Conservation (phyloP, 2,888 invertebrate genomes). For the Fragum fragum region DNA sequence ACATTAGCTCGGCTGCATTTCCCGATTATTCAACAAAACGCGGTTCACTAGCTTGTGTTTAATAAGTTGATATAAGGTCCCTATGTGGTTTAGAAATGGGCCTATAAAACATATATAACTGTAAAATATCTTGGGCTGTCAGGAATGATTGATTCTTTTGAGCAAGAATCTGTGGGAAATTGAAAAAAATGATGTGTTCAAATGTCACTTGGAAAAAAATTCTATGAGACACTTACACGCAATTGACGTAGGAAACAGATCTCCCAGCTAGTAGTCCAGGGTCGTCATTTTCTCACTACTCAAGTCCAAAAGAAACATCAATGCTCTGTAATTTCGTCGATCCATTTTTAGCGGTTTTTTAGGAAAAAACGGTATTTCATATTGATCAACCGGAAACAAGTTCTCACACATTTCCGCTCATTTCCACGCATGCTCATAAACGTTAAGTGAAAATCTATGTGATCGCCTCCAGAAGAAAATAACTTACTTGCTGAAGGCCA, state of each 20-base stretch:
- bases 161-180: background rate
- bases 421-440: no score
- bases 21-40: background rate
- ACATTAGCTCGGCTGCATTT: background rate
- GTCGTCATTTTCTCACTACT: no score
- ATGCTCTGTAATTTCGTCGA: no score
- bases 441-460: no score
- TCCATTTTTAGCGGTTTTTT: no score
- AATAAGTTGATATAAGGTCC: background rate
- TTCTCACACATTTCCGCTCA: no score
- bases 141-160: background rate
- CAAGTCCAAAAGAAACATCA: no score
- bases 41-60: background rate
- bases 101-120: background rate
- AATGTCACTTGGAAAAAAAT: background rate
- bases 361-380: no score
- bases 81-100: slow-evolving; percentile 2
- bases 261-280: no score
- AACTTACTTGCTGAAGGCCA: no score
- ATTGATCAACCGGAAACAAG: no score
- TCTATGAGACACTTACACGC: background rate
- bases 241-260: background rate
- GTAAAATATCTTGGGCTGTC: background rate
- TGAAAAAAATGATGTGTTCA: background rate
- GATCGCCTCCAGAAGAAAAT: no score